Evolutionary conservation across 2,113 vertebrate species (phyloP).

Genomic region (Syngnathus floridae): DNA sequence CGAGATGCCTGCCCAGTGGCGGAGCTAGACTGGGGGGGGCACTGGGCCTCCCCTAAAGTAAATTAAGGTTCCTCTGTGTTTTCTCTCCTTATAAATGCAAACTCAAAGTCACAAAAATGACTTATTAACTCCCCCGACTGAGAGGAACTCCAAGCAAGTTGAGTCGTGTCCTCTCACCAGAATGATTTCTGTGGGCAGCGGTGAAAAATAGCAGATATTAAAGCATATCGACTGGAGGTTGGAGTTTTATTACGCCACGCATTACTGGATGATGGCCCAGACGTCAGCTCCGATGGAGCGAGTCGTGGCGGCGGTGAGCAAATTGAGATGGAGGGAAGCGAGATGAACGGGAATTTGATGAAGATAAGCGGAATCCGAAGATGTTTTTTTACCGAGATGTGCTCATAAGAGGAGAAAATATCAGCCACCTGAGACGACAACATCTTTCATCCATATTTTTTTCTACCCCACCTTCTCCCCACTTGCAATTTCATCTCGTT

Average conservation of each 20-base stretch:
- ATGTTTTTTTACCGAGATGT: background rate
- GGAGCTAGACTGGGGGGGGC: background rate
- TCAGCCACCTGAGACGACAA: conserved; percentile 44
- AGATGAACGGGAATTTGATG: conserved; percentile 4
- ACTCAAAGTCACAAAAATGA: conserved; percentile 6
- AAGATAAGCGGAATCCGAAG: conserved; percentile 5
- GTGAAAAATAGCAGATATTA: conserved; percentile 40
- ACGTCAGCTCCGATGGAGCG: conserved; percentile 9
- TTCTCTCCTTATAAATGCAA: background rate
- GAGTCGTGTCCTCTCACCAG: conserved; percentile 34
- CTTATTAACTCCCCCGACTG: background rate
- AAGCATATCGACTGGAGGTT: conserved; percentile 33
- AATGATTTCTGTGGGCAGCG: conserved; percentile 29
- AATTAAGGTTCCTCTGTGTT: background rate
- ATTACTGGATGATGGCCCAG: conserved; percentile 3
- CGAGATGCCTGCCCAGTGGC: background rate
- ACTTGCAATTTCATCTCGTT: conserved; percentile 26
- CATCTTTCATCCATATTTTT: conserved; percentile 21
- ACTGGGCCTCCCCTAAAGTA: too few relatives aligned
- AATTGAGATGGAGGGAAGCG: conserved; percentile 14
- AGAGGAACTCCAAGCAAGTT: conserved; percentile 1
- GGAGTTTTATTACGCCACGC: conserved; percentile 33
- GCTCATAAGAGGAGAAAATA: background rate
- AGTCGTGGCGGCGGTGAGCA: background rate
- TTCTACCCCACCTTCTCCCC: conserved; percentile 19